These are phyloP conservation scores for Andrena praecox DNA, from an alignment of 2,888 invertebrate species.

Conservation along the genomic window DNA sequence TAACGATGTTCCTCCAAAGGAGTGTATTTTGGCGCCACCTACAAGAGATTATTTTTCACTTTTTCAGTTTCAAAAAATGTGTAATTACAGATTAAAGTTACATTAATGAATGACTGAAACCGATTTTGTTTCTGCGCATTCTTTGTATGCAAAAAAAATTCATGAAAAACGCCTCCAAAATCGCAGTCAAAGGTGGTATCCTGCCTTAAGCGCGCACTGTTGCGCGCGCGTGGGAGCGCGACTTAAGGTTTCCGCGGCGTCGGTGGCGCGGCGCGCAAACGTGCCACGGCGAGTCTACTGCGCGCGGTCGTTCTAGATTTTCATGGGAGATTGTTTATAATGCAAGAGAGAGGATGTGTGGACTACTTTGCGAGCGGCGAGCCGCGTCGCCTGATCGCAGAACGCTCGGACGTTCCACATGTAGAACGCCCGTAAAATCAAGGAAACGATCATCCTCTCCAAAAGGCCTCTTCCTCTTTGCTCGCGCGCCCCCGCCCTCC, in stretches of 20 bases:
- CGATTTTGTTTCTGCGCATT: too few species aligned
- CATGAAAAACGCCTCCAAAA: too few species aligned
- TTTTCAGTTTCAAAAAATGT: too few species aligned
- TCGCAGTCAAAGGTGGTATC: too few species aligned
- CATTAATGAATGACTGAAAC: too few species aligned
- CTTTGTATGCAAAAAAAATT: too few species aligned
- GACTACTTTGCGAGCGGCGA: slow-evolving; percentile 75
- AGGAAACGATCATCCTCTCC: slow-evolving; percentile 34
- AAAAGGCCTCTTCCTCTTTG: not conserved
- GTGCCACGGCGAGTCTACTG: slow-evolving; percentile 69
- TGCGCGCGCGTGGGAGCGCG: not conserved
- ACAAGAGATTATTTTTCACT: too few species aligned
- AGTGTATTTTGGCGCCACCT: too few species aligned
- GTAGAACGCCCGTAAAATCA: slow-evolving; percentile 52
- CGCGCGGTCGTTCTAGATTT: slow-evolving; percentile 80
- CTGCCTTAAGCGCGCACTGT: too few species aligned
- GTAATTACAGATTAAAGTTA: too few species aligned
- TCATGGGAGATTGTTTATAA: slow-evolving; percentile 82
- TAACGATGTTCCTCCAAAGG: too few species aligned
- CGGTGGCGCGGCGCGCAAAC: slow-evolving; percentile 38
- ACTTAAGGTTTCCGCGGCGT: slow-evolving; percentile 20
- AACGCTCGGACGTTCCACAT: slow-evolving; percentile 62
- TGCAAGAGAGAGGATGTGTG: slow-evolving; percentile 79
- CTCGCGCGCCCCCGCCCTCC: not conserved
- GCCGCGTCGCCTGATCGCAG: slow-evolving; percentile 56